Conservation (phyloP, 2,888 invertebrate genomes). For the Anodontia alba region DNA sequence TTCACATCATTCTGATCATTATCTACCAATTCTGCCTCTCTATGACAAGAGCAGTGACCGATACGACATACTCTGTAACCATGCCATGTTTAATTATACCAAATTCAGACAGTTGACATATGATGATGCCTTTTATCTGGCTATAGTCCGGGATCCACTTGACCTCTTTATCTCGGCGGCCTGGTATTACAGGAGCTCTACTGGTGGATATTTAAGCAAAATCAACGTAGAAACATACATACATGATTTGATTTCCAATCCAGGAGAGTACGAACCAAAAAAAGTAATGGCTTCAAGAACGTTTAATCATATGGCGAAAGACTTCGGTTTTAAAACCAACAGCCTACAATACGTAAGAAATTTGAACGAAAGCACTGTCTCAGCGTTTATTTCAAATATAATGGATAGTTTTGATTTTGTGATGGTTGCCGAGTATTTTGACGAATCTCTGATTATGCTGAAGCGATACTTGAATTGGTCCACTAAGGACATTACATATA, state of each 20-base stretch:
- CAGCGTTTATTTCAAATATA: slow-evolving; percentile 3
- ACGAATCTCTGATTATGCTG: slow-evolving; percentile 26
- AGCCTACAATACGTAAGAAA: not conserved
- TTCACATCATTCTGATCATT: not conserved
- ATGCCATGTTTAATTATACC: slow-evolving; percentile 22
- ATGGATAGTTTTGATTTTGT: slow-evolving; percentile 17
- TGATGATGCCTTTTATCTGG: slow-evolving; percentile 20
- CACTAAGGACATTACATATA: slow-evolving; percentile 21
- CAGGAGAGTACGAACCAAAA: not conserved
- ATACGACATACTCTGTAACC: slow-evolving; percentile 31
- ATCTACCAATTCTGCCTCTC: not conserved
- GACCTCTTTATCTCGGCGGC: slow-evolving; percentile 19
- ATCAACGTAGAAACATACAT: not conserved
- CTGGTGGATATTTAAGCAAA: not conserved
- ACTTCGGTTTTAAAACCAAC: slow-evolving; percentile 19
- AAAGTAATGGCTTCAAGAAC: not conserved
- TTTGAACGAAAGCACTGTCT: not conserved
- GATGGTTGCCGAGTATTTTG: slow-evolving; percentile 22
- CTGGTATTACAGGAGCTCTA: slow-evolving; percentile 13
- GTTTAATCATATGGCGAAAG: slow-evolving; percentile 21
- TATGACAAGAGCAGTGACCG: not conserved
- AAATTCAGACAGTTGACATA: not conserved
- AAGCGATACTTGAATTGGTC: slow-evolving; percentile 21
- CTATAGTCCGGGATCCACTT: slow-evolving; percentile 22
- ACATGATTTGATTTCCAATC: slow-evolving; percentile 6